Evolutionary conservation across 1,140 invertebrate genomes (phyloP).

Genomic region (Trichonephila inaurata): DNA sequence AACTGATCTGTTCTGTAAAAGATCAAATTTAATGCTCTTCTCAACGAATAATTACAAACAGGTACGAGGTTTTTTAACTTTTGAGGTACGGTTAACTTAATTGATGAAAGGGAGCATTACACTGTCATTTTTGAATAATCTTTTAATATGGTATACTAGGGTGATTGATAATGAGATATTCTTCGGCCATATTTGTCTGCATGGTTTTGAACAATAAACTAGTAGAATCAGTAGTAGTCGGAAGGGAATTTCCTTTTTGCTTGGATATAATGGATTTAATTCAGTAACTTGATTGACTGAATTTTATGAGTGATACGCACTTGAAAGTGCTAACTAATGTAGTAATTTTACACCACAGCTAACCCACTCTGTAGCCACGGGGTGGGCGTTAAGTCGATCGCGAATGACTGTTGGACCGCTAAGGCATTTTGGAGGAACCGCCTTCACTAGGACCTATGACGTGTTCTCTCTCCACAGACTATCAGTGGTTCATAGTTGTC

Average conservation of each 20-base stretch:
- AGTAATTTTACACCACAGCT: too few species aligned
- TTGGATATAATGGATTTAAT: not conserved
- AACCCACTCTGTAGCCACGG: too few species aligned
- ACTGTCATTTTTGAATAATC: too few species aligned
- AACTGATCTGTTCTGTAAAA: not conserved
- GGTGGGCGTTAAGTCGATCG: too few species aligned
- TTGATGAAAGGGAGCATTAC: not conserved
- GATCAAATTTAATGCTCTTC: not conserved
- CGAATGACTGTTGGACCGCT: too few species aligned
- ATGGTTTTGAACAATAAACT: not conserved
- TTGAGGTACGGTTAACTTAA: not conserved
- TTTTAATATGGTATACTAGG: not conserved
- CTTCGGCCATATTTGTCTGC: not conserved
- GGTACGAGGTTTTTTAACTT: not conserved
- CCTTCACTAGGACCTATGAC: too few species aligned
- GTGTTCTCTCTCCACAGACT: too few species aligned
- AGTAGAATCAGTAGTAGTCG: too few species aligned
- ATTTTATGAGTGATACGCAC: not conserved
- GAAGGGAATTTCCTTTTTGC: not conserved
- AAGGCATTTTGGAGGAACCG: too few species aligned
- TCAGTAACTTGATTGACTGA: not conserved
- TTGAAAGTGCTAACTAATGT: not conserved
- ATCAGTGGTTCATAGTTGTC: too few species aligned
- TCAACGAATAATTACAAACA: constrained; percentile 1
- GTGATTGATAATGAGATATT: not conserved